Evolutionary conservation across 2,888 invertebrate genomes (phyloP), one percentile per base, ranked within the genome.

Genomic region (Chloromyia formosa): DNA sequence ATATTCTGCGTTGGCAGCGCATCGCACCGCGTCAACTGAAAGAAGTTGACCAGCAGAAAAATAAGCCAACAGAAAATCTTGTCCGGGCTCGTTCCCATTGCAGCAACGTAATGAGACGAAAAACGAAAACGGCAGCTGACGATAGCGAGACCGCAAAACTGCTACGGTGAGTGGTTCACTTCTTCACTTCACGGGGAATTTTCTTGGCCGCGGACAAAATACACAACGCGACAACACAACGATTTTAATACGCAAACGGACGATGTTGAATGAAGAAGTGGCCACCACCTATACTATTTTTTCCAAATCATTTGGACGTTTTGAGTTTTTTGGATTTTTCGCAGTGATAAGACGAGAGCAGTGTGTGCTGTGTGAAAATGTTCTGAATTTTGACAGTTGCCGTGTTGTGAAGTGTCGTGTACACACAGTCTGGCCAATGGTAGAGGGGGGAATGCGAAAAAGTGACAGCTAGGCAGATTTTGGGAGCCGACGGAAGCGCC

Each of bases 1-100:
- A 92, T 92, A 78, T 85, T 86, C 75, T 85, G 82, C 49, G 85
- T 84, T 68, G 85, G 85, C 75, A 85, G 82, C 68, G 80, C 23
- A 58, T 78, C 77, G 42, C 74, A 58, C 53, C 53, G 16, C 18
- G 66, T 27, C 58, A 66, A 35, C 7, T 20, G 40, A 45, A 74
- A 14, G 35, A 12, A 27, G 54, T 23, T 53, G 10, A 56, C 23
- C 14, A 74, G 16, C n/a, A 74, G 16, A 22, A 74, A 64, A 14
- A 74, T 56, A 7, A 74, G 35, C 61, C 62, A 74, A 54, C 62
- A 53, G 35, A 64, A 74, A 53, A 74, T 74, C 35, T 61, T 56
- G 18, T 74, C 54, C n/a, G 53, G 54, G 22, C 27, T 53, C 23
- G 27, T 45, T 4, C 40, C 74, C 71, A 71, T 71, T 56, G 16